phyloP scores from a whole-genome alignment of 2,888 invertebrate species.

The Meandrusa payeni region DNA sequence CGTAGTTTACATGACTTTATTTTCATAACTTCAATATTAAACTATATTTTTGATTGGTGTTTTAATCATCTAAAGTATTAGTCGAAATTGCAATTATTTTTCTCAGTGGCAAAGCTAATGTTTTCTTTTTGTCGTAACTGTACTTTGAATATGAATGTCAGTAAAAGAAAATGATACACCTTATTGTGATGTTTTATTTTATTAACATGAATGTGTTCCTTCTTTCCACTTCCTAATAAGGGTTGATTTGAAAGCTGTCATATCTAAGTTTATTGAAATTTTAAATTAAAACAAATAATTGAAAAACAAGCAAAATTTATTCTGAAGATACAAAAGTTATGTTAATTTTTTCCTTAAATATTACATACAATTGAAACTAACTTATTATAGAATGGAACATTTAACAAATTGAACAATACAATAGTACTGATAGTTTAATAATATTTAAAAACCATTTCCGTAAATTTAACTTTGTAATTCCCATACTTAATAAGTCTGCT shows the following conservation, averaged over 20 bases:
- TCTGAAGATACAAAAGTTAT: too few species aligned
- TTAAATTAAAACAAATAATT: neutral
- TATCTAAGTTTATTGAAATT: too few species aligned
- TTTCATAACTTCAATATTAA: constrained; percentile 7
- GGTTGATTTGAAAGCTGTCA: too few species aligned
- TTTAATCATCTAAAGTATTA: constrained; percentile 4
- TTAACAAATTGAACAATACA: neutral
- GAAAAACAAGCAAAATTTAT: too few species aligned
- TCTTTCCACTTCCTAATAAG: too few species aligned
- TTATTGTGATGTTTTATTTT: constrained; percentile 24
- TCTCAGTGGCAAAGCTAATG: constrained; percentile 38
- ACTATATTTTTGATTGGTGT: constrained; percentile 15
- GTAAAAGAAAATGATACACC: constrained; percentile 51
- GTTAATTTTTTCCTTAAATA: too few species aligned
- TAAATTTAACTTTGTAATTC: too few species aligned
- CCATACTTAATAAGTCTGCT: constrained; percentile 40
- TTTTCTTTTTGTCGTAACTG: constrained; percentile 57
- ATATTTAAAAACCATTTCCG: too few species aligned
- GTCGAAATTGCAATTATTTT: constrained; percentile 30
- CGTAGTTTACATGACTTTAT: constrained; percentile 3
- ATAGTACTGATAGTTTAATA: neutral
- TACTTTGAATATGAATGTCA: constrained; percentile 65
- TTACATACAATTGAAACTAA: constrained; percentile 2
- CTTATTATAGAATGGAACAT: neutral
- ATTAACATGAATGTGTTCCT: too few species aligned